Base-by-base conservation (phyloP, 1,140 invertebrate genomes). In the Dinoponera quadriceps region DNA sequence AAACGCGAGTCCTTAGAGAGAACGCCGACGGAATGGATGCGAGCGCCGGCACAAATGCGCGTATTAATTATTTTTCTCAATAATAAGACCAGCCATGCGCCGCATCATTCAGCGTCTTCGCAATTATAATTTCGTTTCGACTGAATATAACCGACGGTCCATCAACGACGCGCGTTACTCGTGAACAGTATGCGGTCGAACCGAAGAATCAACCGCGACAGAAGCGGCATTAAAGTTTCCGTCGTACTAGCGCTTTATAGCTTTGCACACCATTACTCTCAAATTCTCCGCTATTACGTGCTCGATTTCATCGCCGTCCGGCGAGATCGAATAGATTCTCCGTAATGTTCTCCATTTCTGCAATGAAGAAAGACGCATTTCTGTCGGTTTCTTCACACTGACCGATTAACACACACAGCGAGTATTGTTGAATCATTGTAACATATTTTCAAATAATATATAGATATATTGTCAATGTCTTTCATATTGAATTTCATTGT, bases 51-150 rank as follows among this genome's bases (percentile, higher is more conserved):
- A 71, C 51, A 71, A 80, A 80, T 69, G 65, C 69, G 71, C 65
- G 75, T 80, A 80, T 80, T 71, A 80, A 71, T 80, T 80, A 80
- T 69, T 80, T 80, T 71, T 69, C 65, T 78, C 51, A 22, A 80
- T 59, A 71, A 69, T 68, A 55, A 78, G 13, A 14, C 33, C 51
- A 11, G 38, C 29, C 38, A 44, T 27, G 54, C 38, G 75, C 75
- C 29, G 22, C 74, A 68, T 80, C 63, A 57, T 69, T 80, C 65
- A 51, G 33, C 51, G 57, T 80, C 27, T 77, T 80, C n/a, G 49
- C 65, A 71, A 80, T 80, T 80, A 77, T 77, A 80, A 18, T 71
- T 71, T 78, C 33, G 33, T 69, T 57, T 80, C 33, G 54, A 71
- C 20, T 9, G 27, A 22, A 66, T 54, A 29, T 80, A 80, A 27